These are phyloP conservation scores for Apis cerana DNA, from an alignment of 1,140 invertebrate species.

Conservation along the genomic window DNA sequence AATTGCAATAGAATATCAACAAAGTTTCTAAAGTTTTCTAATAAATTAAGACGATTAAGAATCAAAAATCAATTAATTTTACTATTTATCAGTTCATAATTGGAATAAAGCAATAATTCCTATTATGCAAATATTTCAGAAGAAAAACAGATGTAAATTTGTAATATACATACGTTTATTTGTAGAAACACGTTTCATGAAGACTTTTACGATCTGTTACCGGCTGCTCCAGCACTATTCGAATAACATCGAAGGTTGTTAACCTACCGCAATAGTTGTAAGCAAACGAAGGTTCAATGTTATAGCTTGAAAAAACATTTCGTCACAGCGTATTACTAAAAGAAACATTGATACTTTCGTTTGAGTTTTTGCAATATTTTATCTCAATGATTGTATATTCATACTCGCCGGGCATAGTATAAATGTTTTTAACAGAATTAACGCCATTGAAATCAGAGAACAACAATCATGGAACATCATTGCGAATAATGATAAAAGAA, in stretches of 20 bases:
- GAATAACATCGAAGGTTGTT: constrained; percentile 41
- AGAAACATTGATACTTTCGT: no score
- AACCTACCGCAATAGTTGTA: constrained; percentile 1
- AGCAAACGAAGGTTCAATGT: constrained; percentile 33
- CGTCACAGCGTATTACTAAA: constrained; percentile 15
- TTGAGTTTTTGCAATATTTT: no score
- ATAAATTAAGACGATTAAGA: not conserved
- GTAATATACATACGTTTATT: not conserved
- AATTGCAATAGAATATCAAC: not conserved
- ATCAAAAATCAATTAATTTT: not conserved
- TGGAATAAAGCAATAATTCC: not conserved
- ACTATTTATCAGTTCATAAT: no score
- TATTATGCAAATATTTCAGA: not conserved
- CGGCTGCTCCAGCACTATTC: constrained; percentile 7
- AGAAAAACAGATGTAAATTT: not conserved
- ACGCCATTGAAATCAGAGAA: not conserved
- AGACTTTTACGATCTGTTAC: constrained; percentile 20
- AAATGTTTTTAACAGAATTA: not conserved
- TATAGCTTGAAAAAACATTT: constrained; percentile 20
- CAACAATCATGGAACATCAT: not conserved
- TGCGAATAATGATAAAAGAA: not conserved
- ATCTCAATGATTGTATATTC: no score
- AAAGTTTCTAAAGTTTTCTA: not conserved
- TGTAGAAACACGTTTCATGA: not conserved
- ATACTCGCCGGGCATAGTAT: no score